Conservation (phyloP, 2,888 invertebrate genomes). For the Drosophila crucigera region DNA sequence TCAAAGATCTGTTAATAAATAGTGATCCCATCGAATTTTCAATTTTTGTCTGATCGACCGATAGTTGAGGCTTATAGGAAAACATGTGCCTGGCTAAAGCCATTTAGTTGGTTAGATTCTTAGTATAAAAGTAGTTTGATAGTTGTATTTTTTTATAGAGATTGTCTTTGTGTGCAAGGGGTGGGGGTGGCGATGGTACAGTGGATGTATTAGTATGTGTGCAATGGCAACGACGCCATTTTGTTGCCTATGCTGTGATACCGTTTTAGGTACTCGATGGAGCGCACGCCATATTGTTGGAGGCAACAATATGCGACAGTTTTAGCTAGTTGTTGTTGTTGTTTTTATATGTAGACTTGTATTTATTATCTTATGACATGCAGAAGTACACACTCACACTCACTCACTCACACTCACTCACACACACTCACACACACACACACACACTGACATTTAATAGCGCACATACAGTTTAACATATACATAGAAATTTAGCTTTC, state of each 20-base stretch:
- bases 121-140: constrained; percentile 47
- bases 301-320: constrained; percentile 41
- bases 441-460: constrained; percentile 29
- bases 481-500: constrained; percentile 41
- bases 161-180: constrained; percentile 67
- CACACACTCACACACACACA: constrained; percentile 16
- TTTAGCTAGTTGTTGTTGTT: constrained; percentile 30
- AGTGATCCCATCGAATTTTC: not conserved
- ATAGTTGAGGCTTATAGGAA: not conserved
- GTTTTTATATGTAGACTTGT: constrained; percentile 25
- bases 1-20: not conserved
- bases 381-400: constrained; percentile 29
- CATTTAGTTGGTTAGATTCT: constrained; percentile 3
- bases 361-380: constrained; percentile 28
- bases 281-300: constrained; percentile 55
- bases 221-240: constrained; percentile 34
- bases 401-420: constrained; percentile 22
- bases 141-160: constrained; percentile 50
- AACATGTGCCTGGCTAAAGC: not conserved
- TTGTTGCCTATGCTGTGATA: constrained; percentile 35
- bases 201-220: constrained; percentile 34
- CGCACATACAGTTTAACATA: constrained; percentile 39
- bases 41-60: constrained; percentile 1
- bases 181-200: constrained; percentile 1
- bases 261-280: constrained; percentile 53